Evolutionary conservation across 2,888 invertebrate genomes (phyloP).

Genomic region (Platynereis dumerilii): DNA sequence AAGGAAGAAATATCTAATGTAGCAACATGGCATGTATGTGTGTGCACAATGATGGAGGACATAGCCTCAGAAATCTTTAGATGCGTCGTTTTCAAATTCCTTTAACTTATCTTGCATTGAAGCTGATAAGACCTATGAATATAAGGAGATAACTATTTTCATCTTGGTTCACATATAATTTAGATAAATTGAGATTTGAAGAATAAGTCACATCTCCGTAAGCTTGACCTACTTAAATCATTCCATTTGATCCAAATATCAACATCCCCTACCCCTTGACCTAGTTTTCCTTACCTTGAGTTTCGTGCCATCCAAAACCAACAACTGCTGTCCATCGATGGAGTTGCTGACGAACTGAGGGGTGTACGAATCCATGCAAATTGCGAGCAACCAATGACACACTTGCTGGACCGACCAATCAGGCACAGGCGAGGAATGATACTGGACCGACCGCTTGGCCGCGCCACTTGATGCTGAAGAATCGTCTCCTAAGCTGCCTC

Average conservation of each 20-base stretch:
- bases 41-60: too few relatives aligned
- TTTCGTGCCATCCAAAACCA: constrained; percentile 88
- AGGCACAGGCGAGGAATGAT: constrained; percentile 27
- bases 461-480: neutral
- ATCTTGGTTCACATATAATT: too few relatives aligned
- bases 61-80: too few relatives aligned
- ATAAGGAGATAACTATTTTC: too few relatives aligned
- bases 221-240: too few relatives aligned
- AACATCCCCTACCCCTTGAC: neutral
- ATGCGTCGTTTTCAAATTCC: too few relatives aligned
- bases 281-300: constrained; percentile 71
- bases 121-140: too few relatives aligned
- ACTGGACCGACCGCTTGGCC: constrained; percentile 14
- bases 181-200: too few relatives aligned
- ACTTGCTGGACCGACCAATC: constrained; percentile 65
- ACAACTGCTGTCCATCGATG: constrained; percentile 82
- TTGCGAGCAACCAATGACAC: constrained; percentile 86
- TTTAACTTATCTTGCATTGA: too few relatives aligned
- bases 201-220: too few relatives aligned
- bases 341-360: constrained; percentile 65
- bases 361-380: constrained; percentile 55
- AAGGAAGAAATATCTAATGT: neutral
- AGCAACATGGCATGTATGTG: neutral
- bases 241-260: too few relatives aligned
- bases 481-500: neutral